Evolutionary conservation across 2,113 vertebrate species (phyloP), one percentile per base, ranked within the genome.

Genomic region (Oreotragus oreotragus): DNA sequence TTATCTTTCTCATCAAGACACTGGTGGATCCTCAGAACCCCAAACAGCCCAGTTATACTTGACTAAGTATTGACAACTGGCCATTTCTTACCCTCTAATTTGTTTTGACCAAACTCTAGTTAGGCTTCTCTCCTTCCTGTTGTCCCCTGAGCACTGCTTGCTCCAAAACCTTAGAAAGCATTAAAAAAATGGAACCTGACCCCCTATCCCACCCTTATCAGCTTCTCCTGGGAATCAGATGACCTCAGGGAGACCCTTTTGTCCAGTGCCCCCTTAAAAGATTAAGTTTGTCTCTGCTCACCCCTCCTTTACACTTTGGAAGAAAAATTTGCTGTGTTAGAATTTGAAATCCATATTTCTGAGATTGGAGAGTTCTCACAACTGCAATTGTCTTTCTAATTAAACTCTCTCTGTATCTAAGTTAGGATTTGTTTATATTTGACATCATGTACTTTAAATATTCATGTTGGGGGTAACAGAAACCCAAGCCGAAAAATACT

Each of bases 301-400:
- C 13, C 13, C n/a, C 10, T 81, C 8, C 23, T 88, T 86, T 64
- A 84, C 8, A 60, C 16, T 83, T 25, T 77, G 43, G 79, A 49
- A 84, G 45, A 76, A 81, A 91, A 94, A 19, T 1, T 3, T 94
- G 85, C 76, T 96, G 25, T 43, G n/a, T 79, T 92, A 81, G 53
- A 79, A 90, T 92, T 92, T 60, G n/a, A 92, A 57, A 83, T 39
- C 16, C 57, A 90, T 11, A 89, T 94, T 94, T 92, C 49, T 80
- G 45, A 88, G 23, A 91, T 23, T 23, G 16, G 11, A 47, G 45
- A 28, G 8, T 39, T 93, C 33, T 92, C 39, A 83, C 53, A 84
- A 70, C 64, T 96, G 43, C n/a, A 66, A 23, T 87, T 10, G 14
- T 94, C 25, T 66, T 80, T 88, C 36, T 55, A 87, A 87, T 83